phyloP scores from a whole-genome alignment of 2,888 invertebrate species.

The Priocnemis perturbator region DNA sequence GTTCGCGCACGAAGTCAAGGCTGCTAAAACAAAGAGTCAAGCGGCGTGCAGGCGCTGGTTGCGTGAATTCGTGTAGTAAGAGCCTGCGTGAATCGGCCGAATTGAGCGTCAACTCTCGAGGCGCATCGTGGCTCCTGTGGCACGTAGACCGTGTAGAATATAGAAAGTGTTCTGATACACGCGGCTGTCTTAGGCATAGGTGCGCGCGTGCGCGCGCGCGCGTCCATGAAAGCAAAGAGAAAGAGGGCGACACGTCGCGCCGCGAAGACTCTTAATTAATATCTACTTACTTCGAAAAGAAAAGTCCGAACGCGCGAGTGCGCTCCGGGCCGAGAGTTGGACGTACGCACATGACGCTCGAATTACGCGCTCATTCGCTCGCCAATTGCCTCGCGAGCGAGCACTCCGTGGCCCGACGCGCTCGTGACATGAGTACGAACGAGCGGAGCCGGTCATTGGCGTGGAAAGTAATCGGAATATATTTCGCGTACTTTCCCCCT shows the following conservation, averaged over 20 bases:
- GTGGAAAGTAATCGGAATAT: too few relatives aligned
- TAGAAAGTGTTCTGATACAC: slow-evolving; percentile 62
- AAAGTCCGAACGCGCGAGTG: slow-evolving; percentile 4
- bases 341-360: background rate
- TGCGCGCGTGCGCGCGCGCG: slow-evolving; percentile 15
- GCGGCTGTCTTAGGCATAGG: slow-evolving; percentile 21
- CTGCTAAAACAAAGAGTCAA: too few relatives aligned
- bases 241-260: slow-evolving; percentile 47
- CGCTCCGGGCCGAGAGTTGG: too few relatives aligned
- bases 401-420: too few relatives aligned
- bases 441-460: too few relatives aligned
- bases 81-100: too few relatives aligned
- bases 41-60: too few relatives aligned
- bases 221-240: slow-evolving; percentile 63
- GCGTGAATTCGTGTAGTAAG: too few relatives aligned
- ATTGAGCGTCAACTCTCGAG: background rate
- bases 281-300: background rate
- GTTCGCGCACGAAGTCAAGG: too few relatives aligned
- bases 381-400: too few relatives aligned
- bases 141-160: slow-evolving; percentile 58
- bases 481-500: too few relatives aligned
- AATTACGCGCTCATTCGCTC: background rate
- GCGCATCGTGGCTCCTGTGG: slow-evolving; percentile 24
- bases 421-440: too few relatives aligned
- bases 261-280: slow-evolving; percentile 24